These are phyloP conservation scores for Clarias pachynema DNA, from an alignment of 2,797 vertebrate genomes.

Conservation along the genomic window DNA sequence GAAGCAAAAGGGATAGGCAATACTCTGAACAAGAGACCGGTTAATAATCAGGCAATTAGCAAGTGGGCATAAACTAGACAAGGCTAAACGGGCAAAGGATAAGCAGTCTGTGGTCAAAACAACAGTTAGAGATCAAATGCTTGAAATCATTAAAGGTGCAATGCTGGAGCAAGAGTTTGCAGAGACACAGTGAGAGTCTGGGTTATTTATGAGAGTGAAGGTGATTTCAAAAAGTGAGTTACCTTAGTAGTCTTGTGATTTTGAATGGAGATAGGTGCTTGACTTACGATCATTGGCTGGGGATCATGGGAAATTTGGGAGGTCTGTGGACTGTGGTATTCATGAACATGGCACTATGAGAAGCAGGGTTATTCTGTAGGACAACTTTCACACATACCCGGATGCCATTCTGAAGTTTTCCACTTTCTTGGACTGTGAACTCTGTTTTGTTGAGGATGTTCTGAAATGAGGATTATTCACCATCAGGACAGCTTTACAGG, in stretches of 20 bases:
- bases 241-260: neutral
- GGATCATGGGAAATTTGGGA: neutral
- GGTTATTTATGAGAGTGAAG: neutral
- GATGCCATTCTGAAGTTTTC: too few species aligned
- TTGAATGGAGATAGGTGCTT: neutral
- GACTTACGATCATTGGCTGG: neutral
- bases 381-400: too few species aligned
- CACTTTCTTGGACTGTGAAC: too few species aligned
- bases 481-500: too few species aligned
- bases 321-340: too few species aligned
- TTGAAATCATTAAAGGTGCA: neutral
- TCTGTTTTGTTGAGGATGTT: too few species aligned
- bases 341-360: too few species aligned
- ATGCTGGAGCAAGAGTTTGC: neutral
- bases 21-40: neutral
- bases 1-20: neutral
- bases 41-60: neutral
- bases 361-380: too few species aligned
- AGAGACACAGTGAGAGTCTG: neutral
- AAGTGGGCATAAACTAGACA: neutral
- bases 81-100: neutral
- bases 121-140: neutral
- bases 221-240: slow-evolving; percentile 3
- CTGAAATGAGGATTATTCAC: too few species aligned
- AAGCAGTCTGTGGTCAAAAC: neutral